Conservation (phyloP, 2,888 invertebrate genomes). For the Hyposoter didymator region DNA sequence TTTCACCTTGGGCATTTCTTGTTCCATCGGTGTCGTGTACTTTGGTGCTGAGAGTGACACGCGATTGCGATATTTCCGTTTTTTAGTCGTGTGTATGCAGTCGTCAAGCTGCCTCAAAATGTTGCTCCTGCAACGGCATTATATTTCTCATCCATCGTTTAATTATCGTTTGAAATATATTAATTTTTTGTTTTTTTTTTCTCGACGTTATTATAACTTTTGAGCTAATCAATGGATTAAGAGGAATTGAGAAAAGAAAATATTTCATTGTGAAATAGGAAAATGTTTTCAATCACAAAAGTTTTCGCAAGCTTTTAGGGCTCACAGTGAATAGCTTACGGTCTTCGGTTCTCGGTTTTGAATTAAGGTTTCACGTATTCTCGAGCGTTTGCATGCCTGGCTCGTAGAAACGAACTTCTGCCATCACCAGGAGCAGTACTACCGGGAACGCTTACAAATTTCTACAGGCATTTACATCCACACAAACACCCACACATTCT, state of each 20-base stretch:
- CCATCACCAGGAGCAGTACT: slow-evolving; percentile 50
- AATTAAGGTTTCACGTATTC: slow-evolving; percentile 61
- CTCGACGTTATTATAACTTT: not conserved
- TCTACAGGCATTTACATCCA: not conserved
- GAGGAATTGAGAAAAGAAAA: not conserved
- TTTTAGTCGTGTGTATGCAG: slow-evolving; percentile 15
- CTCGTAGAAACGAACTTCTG: slow-evolving; percentile 58
- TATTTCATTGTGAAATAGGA: slow-evolving; percentile 13
- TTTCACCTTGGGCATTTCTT: slow-evolving; percentile 22
- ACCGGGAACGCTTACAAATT: slow-evolving; percentile 23
- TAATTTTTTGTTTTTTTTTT: not conserved
- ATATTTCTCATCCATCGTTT: not conserved
- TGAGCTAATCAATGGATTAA: not conserved
- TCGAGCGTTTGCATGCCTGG: slow-evolving; percentile 48
- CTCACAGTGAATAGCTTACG: slow-evolving; percentile 30
- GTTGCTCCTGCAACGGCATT: not conserved
- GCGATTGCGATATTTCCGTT: slow-evolving; percentile 42
- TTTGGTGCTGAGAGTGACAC: slow-evolving; percentile 22
- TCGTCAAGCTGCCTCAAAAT: slow-evolving; percentile 18
- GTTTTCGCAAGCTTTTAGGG: slow-evolving; percentile 37
- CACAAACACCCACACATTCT: not conserved
- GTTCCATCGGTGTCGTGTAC: slow-evolving; percentile 20
- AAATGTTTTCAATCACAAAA: slow-evolving; percentile 57
- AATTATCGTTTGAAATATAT: not conserved
- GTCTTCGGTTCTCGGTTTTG: slow-evolving; percentile 52